Percentiles rank a stretch among this genome's conserved stretches.
phyloP scores from a whole-genome alignment of 2,888 invertebrate genomes.

The Thereva unica region DNA sequence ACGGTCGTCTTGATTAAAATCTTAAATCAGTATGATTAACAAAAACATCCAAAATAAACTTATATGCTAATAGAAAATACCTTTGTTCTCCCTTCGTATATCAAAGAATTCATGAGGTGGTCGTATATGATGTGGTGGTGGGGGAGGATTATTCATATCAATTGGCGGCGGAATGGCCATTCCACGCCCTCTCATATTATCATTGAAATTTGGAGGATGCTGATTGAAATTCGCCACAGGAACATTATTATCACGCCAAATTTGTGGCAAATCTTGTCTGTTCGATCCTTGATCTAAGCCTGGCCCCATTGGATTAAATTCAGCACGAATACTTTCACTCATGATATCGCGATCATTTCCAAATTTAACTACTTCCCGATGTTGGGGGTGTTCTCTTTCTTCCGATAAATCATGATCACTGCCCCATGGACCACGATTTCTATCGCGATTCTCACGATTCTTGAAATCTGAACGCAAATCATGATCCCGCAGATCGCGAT shows the following conservation, averaged over 20 bases:
- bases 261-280: conserved; percentile 32
- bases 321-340: conserved; percentile 55
- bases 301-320: conserved; percentile 42
- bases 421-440: conserved; percentile 45
- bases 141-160: conserved; percentile 31
- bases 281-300: conserved; percentile 34
- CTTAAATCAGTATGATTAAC: conserved; percentile 12
- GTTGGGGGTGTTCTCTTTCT: conserved; percentile 42
- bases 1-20: conserved; percentile 35
- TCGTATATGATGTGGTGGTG: conserved; percentile 11
- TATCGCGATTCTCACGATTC: conserved; percentile 44
- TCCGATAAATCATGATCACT: conserved; percentile 48
- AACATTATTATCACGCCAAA: conserved; percentile 48
- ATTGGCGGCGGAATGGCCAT: conserved; percentile 20
- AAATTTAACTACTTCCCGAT: conserved; percentile 49
- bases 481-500: conserved; percentile 44
- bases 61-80: not conserved
- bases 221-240: conserved; percentile 33
- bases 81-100: conserved; percentile 34
- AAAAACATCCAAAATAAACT: not conserved
- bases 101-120: conserved; percentile 35
- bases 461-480: conserved; percentile 43
- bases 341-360: conserved; percentile 60
- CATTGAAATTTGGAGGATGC: conserved; percentile 19
- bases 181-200: conserved; percentile 19